Evolutionary conservation across 2,888 invertebrate genomes (phyloP).

Genomic region (Sisyra nigra): DNA sequence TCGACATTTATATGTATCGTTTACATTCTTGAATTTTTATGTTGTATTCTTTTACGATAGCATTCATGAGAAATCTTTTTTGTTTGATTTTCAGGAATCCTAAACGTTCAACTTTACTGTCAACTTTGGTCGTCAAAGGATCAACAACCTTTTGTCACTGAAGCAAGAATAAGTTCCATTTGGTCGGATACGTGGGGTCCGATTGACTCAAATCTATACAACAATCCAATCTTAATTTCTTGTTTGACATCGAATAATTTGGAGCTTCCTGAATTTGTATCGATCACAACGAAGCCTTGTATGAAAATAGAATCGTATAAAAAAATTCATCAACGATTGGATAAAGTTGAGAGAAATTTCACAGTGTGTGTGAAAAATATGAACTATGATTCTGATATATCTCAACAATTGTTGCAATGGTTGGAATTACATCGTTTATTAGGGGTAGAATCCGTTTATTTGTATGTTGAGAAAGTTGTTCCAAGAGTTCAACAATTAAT

Average conservation of each 20-base stretch:
- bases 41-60: no score
- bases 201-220: constrained; percentile 25
- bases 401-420: constrained; percentile 49
- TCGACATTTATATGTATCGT: no score
- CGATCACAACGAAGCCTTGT: constrained; percentile 35
- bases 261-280: constrained; percentile 27
- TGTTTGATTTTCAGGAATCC: constrained; percentile 21
- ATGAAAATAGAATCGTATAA: constrained; percentile 30
- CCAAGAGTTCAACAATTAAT: constrained; percentile 36
- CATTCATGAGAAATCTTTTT: constrained; percentile 7
- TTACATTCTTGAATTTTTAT: no score
- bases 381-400: constrained; percentile 44
- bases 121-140: constrained; percentile 30
- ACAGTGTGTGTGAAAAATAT: constrained; percentile 59
- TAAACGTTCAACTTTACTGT: constrained; percentile 32
- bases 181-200: constrained; percentile 47
- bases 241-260: constrained; percentile 39
- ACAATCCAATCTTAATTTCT: constrained; percentile 42
- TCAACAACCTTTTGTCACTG: constrained; percentile 16
- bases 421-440: constrained; percentile 49
- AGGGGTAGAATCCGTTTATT: constrained; percentile 46
- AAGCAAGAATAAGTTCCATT: constrained; percentile 38
- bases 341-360: constrained; percentile 28
- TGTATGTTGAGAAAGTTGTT: constrained; percentile 45
- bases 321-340: constrained; percentile 18